A percentile compares a stretch with the other conserved stretches of the same genome.
Evolutionary conservation across 1,140 invertebrate genomes (phyloP).

Genomic region (Drosophila takahashii): DNA sequence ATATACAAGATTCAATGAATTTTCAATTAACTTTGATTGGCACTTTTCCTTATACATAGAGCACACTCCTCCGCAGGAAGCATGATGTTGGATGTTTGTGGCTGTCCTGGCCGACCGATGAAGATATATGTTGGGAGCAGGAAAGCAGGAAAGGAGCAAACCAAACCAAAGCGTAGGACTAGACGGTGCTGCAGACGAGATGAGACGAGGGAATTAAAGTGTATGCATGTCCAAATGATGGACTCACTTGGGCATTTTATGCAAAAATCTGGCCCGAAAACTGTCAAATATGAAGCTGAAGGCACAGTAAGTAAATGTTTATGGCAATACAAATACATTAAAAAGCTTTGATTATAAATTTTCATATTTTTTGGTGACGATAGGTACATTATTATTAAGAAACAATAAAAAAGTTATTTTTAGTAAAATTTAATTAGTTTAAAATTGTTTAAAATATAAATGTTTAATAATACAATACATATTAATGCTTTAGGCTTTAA

Average conservation of each 20-base stretch:
- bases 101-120: conserved; percentile 22
- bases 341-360: not conserved
- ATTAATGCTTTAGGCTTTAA: too few relatives aligned
- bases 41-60: conserved; percentile 70
- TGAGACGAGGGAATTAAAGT: conserved; percentile 36
- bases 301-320: not conserved
- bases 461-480: too few relatives aligned
- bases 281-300: conserved; percentile 16
- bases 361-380: too few relatives aligned
- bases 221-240: conserved; percentile 52
- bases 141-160: conserved; percentile 2
- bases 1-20: conserved; percentile 82
- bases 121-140: not conserved
- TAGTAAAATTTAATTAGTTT: too few relatives aligned
- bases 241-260: conserved; percentile 45
- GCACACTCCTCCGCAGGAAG: conserved; percentile 41
- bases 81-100: conserved; percentile 37
- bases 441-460: too few relatives aligned
- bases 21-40: conserved; percentile 83
- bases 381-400: too few relatives aligned
- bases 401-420: not conserved
- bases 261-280: conserved; percentile 46
- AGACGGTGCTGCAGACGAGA: conserved; percentile 22
- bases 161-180: conserved; percentile 26
- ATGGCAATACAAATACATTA: too few relatives aligned